Conservation (phyloP, 2,888 invertebrate genomes). For the Lymantria monacha region DNA sequence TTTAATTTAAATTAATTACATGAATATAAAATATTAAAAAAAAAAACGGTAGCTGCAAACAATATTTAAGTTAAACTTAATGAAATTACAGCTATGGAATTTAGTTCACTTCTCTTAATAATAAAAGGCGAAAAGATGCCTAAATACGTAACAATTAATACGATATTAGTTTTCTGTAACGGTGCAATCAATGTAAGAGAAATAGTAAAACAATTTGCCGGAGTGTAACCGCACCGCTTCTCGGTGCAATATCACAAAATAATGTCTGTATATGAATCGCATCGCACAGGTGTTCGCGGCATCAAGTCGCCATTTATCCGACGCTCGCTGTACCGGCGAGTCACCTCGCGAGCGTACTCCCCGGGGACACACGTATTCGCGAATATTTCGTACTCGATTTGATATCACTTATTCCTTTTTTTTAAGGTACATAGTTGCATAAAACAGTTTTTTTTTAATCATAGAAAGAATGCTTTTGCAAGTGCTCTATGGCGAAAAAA, state of each 20-base stretch:
- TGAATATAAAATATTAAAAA: not conserved
- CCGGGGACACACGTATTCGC: slow-evolving; percentile 41
- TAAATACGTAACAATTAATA: slow-evolving; percentile 5
- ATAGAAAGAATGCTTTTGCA: slow-evolving; percentile 13
- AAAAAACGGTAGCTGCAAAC: not conserved
- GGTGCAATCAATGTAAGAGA: slow-evolving; percentile 13
- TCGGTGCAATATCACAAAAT: slow-evolving; percentile 51
- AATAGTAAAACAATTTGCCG: slow-evolving; percentile 26
- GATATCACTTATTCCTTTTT: slow-evolving; percentile 8
- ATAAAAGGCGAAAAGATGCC: not conserved
- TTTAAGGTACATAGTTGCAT: slow-evolving; percentile 10
- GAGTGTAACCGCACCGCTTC: slow-evolving; percentile 11
- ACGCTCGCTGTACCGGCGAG: slow-evolving; percentile 67
- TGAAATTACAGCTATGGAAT: not conserved
- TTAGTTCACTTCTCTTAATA: not conserved
- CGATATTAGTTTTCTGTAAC: slow-evolving; percentile 10
- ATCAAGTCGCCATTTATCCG: slow-evolving; percentile 66
- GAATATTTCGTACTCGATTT: slow-evolving; percentile 29
- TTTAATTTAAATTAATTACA: not conserved
- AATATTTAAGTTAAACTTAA: not conserved
- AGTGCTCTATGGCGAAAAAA: slow-evolving; percentile 27
- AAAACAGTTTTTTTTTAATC: slow-evolving; percentile 10
- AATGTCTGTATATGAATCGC: slow-evolving; percentile 41
- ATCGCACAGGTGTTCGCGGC: slow-evolving; percentile 56
- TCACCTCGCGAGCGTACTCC: slow-evolving; percentile 50